Evolutionary conservation across 2,113 vertebrate genomes (phyloP).

Genomic region (Cricetomys ansorgei): DNA sequence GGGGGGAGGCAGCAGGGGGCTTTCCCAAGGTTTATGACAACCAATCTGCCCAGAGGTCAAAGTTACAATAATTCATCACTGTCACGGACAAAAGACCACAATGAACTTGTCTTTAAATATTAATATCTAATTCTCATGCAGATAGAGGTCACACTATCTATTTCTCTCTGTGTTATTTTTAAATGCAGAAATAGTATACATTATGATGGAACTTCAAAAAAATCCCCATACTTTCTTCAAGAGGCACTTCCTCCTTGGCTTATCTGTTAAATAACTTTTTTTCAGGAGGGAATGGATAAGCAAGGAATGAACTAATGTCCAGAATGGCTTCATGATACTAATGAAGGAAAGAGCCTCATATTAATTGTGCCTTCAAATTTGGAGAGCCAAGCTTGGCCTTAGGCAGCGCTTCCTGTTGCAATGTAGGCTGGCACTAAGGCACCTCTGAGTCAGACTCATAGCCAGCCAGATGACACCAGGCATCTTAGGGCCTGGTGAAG

Average conservation of each 20-base stretch:
- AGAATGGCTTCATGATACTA: not conserved
- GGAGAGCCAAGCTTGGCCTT: not conserved
- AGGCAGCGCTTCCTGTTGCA: not conserved
- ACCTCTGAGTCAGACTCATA: not conserved
- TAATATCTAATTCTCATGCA: slow-evolving; percentile 55
- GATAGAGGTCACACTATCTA: not conserved
- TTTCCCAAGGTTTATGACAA: not conserved
- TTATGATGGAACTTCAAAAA: slow-evolving; percentile 35
- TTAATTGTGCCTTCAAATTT: slow-evolving; percentile 21
- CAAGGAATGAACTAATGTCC: not conserved
- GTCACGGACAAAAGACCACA: slow-evolving; percentile 47
- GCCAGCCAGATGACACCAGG: not conserved
- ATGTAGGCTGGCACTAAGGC: not conserved
- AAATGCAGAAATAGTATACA: slow-evolving; percentile 43
- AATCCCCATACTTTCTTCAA: slow-evolving; percentile 30
- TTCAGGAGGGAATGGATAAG: not conserved
- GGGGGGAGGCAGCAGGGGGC: not conserved
- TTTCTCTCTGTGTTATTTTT: slow-evolving; percentile 61
- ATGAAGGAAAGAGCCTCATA: not conserved
- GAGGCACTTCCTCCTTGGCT: not conserved
- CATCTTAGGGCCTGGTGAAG: not conserved
- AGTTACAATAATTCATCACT: slow-evolving; percentile 49
- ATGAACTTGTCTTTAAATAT: slow-evolving; percentile 74
- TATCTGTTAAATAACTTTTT: slow-evolving; percentile 7
- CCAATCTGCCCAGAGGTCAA: slow-evolving; percentile 31